Base-by-base conservation (phyloP, 1,140 invertebrate species). In the Trialeurodes vaporariorum region DNA sequence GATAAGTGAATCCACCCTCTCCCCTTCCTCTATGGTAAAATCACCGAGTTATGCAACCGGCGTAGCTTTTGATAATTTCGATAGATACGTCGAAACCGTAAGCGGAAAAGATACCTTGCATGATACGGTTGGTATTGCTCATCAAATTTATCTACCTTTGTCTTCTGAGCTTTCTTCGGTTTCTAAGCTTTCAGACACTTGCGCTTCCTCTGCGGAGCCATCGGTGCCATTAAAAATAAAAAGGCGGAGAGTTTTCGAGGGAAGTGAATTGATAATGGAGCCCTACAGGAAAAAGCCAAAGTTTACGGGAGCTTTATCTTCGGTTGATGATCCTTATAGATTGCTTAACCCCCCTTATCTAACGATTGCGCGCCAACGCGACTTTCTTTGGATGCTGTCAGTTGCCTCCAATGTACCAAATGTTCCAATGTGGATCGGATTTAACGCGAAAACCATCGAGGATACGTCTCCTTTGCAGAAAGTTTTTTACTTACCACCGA, bases 41-140 rank as follows among this genome's bases (percentile, higher is more conserved):
- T 40, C 13, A n/a, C 62, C 71, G 9, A 63, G 72, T 60, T 67
- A 75, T 5, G 71, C 62, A 34, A 80, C 77, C 58, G 66, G 72
- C 64, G 69, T 80, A 34, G 79, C 78, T 0, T 81, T 73, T 64
- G 79, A 81, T 68, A 81, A 79, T 72, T 79, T 72, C 68, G 77
- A 79, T 71, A 69, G 79, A 25, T 79, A 75, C 67, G 78, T 78
- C 24, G 78, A 82, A 62, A 81, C 79, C 25, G 25, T 70, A 9
- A 75, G 68, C 71, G 78, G 78, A 27, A 77, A 76, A 72, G 77
- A 77, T 25, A 81, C 78, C 67, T 63, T 81, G 1, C 76, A 81
- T 71, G 79, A 81, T 67, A 81, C 78, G 11, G 79, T 81, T 21
- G 80, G 79, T 24, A 80, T 81, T 34, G 17, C 17, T 17, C 17